Evolutionary conservation across 2,113 vertebrate species (phyloP).

Genomic region (Chinchilla lanigera): DNA sequence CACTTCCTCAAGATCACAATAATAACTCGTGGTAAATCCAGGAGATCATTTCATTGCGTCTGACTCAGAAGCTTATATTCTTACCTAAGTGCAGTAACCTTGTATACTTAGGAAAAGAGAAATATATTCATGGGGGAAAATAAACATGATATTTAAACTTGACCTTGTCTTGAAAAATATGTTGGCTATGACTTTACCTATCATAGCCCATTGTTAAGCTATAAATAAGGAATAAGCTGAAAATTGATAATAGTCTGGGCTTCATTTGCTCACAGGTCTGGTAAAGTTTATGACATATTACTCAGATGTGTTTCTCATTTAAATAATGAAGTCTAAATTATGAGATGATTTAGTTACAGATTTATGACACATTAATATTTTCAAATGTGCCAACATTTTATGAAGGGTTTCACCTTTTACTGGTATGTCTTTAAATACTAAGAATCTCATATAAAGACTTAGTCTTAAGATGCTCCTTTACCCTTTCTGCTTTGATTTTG

Average conservation of each 20-base stretch:
- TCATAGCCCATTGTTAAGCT: not conserved
- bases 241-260: not conserved
- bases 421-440: not conserved
- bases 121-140: not conserved
- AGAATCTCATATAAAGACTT: not conserved
- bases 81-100: not conserved
- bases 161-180: not conserved
- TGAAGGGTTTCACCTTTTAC: not conserved
- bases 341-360: not conserved
- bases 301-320: conserved; percentile 34
- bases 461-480: not conserved
- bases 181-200: not conserved
- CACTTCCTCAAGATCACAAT: not conserved
- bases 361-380: conserved; percentile 44
- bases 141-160: not conserved
- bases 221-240: not conserved
- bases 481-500: conserved; percentile 5
- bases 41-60: not conserved
- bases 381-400: not conserved
- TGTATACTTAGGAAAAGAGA: not conserved
- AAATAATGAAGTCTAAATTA: not conserved
- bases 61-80: not conserved
- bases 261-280: conserved; percentile 35
- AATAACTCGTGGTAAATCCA: not conserved
- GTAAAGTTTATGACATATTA: not conserved